These are phyloP conservation scores for Maccullochella peelii DNA, from an alignment of 2,113 vertebrate genomes.

Conservation along the genomic window DNA sequence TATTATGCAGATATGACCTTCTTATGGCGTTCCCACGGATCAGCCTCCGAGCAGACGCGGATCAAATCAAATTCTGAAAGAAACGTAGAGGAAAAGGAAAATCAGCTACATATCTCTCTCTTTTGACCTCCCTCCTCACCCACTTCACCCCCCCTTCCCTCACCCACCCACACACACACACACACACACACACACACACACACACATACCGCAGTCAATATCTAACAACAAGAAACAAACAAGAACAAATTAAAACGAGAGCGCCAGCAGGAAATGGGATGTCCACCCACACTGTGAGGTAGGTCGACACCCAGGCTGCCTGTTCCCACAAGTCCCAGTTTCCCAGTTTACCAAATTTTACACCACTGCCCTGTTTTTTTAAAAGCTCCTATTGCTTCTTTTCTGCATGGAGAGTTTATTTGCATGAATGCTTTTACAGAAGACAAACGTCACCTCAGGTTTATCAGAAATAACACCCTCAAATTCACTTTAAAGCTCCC, in stretches of 20 bases:
- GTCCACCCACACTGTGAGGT: constrained; percentile 74
- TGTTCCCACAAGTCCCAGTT: constrained; percentile 76
- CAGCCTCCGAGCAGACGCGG: constrained; percentile 64
- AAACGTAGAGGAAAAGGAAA: constrained; percentile 16
- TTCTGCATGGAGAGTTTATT: background rate
- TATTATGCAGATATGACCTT: constrained; percentile 71
- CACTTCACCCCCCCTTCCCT: constrained; percentile 5
- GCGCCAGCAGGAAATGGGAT: constrained; percentile 67
- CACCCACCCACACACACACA: constrained; percentile 24
- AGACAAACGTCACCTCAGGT: background rate
- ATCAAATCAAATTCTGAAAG: constrained; percentile 63
- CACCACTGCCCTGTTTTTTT: background rate
- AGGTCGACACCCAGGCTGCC: constrained; percentile 72
- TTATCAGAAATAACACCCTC: background rate
- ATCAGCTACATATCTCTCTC: constrained; percentile 43
- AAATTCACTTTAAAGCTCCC: background rate
- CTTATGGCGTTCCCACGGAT: constrained; percentile 51
- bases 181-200: constrained; percentile 22
- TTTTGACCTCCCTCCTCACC: constrained; percentile 31
- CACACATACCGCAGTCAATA: constrained; percentile 11
- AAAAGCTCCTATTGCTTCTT: background rate
- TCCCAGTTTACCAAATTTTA: constrained; percentile 31
- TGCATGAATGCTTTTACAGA: constrained; percentile 23
- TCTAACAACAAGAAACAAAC: constrained; percentile 52
- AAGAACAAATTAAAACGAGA: constrained; percentile 59